A percentile compares a stretch with the other conserved stretches of the same genome.
Conservation (phyloP, 2,113 vertebrate genomes). For the Sardina pilchardus region DNA sequence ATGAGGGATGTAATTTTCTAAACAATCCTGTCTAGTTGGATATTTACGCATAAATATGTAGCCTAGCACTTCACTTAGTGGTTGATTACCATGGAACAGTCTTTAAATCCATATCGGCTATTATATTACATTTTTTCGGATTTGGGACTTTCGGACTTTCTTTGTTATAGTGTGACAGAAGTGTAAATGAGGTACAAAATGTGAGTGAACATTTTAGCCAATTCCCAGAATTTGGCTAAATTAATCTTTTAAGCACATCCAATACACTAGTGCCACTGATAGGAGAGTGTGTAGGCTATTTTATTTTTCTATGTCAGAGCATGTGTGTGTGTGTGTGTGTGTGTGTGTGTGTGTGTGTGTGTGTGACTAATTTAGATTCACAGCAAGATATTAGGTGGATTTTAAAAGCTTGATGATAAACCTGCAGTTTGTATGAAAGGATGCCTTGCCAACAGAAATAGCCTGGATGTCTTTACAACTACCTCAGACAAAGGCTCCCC, state of each 20-base stretch:
- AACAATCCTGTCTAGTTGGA: neutral
- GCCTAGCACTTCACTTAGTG: neutral
- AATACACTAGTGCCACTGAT: neutral
- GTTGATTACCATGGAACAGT: neutral
- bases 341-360: neutral
- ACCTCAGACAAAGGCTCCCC: neutral
- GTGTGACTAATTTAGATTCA: neutral
- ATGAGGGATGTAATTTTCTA: neutral
- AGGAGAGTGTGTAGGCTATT: neutral
- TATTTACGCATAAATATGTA: neutral
- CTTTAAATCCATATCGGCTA: neutral
- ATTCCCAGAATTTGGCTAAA: neutral
- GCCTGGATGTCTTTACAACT: neutral
- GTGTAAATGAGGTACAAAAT: neutral
- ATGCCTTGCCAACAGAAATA: neutral
- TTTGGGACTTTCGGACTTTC: neutral
- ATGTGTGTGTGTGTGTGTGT: neutral
- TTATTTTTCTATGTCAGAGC: neutral
- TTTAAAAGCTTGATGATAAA: neutral
- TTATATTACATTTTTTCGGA: no score
- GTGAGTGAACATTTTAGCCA: neutral
- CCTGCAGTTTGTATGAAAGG: neutral
- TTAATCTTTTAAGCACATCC: neutral
- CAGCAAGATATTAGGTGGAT: neutral
- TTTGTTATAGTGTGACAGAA: neutral